Conservation (phyloP, 64 coral and sea anemone genomes). For the Stichodactyla helianthus region DNA sequence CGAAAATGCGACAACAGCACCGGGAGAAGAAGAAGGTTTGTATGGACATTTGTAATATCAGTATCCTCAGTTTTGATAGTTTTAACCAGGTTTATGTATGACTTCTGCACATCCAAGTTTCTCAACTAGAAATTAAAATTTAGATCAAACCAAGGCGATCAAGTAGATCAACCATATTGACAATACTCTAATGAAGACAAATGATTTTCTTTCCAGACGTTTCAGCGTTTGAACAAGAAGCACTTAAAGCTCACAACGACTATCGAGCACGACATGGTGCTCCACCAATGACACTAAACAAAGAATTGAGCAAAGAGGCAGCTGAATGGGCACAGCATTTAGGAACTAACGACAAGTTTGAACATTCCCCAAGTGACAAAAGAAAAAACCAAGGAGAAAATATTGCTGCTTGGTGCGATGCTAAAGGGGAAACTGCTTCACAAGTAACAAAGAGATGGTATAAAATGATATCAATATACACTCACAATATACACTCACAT, state of each 20-base stretch:
- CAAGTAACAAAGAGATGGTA: conserved; percentile 28
- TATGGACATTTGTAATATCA: too few relatives aligned
- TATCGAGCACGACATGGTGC: conserved; percentile 63
- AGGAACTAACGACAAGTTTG: conserved; percentile 8
- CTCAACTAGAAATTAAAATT: too few relatives aligned
- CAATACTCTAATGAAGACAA: neutral
- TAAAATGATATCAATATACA: neutral
- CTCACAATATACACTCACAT: too few relatives aligned
- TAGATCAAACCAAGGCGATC: too few relatives aligned
- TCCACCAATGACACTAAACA: conserved; percentile 48
- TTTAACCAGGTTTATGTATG: neutral
- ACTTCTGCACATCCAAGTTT: too few relatives aligned
- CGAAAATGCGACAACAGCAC: neutral
- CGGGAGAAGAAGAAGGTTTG: neutral
- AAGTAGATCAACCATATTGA: too few relatives aligned
- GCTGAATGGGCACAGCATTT: conserved; percentile 54
- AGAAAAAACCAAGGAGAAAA: conserved; percentile 72
- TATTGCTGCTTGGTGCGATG: conserved; percentile 36
- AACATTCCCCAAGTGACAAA: conserved; percentile 36
- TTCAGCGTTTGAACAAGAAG: conserved; percentile 51
- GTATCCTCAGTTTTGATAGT: too few relatives aligned
- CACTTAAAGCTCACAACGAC: conserved; percentile 57
- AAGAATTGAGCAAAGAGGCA: conserved; percentile 44
- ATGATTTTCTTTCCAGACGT: conserved; percentile 5
- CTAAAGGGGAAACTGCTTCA: neutral